Evolutionary conservation across 2,113 vertebrate species (phyloP), one percentile per base, ranked within the genome.

Genomic region (Pachycephala philippinensis): DNA sequence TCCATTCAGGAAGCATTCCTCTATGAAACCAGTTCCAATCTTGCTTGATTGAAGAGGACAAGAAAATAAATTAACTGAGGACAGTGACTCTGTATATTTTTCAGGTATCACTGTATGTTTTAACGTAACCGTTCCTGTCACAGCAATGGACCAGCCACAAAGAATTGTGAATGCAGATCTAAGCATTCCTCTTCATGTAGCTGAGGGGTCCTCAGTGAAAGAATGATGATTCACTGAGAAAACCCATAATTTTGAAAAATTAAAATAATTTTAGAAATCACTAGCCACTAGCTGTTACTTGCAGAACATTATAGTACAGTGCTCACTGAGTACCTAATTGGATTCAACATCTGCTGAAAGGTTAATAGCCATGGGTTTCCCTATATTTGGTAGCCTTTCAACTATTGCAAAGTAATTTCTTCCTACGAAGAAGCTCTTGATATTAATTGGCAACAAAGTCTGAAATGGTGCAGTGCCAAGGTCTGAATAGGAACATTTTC

Each of bases 51-150:
- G 37, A 92, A 50, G 39, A 74, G 17, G 14, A 17, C 11, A 75
- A 56, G 37, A 79, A 68, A 70, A 75, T 13, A 65, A 75, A 77
- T 66, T 30, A 65, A 39, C 30, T 35, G 35, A 81, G 28, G 50
- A 77, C 6, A 61, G n/a, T 53, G 37, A 72, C n/a, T 31, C 7
- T 59, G 4, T 45, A 4, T 66, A 31, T 82, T 82, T 90, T 23
- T 79, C 56, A 71, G 40, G 11, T 71, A 59, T 40, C 53, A 61
- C 13, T 22, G 18, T 87, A 11, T 37, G 10, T 52, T 61, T 64
- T 86, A 77, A 68, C 0, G 0, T 7, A 13, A 50, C 63, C 1
- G 0, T 31, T 70, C 44, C 50, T 49, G 30, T 40, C 39, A 66
- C 42, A 66, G 65, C 47, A 59, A 59, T 10, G 20, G 23, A 45